phyloP scores from a whole-genome alignment of 2,113 vertebrate genomes.

The Barnardius zonarius region DNA sequence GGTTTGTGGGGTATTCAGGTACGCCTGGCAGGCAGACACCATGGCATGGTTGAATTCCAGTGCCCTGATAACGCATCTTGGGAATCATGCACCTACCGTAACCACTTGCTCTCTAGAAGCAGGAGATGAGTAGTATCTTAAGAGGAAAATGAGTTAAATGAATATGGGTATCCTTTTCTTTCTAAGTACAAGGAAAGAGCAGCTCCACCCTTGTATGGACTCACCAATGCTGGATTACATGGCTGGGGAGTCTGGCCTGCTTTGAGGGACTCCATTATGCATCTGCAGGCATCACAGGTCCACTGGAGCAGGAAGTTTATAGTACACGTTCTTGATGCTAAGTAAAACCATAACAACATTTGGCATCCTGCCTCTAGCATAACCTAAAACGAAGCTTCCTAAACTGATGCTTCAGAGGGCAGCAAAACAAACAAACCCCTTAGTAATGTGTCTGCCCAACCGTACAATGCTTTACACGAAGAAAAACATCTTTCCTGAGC shows the following conservation, averaged over 20 bases:
- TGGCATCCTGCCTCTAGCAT: conserved; percentile 38
- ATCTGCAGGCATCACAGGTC: not conserved
- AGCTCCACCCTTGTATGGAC: not conserved
- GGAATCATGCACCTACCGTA: rapidly evolving
- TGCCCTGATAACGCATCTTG: not conserved
- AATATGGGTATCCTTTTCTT: not conserved
- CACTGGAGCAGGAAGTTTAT: not conserved
- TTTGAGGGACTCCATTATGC: not conserved
- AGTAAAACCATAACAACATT: not conserved
- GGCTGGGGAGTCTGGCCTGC: not conserved
- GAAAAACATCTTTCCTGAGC: conserved; percentile 56
- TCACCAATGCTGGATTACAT: not conserved
- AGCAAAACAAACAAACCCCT: conserved; percentile 45
- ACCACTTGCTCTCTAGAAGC: not conserved
- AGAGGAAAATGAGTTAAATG: not conserved
- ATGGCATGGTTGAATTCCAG: rapidly evolving
- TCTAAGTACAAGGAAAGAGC: not conserved
- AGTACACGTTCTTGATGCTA: not conserved
- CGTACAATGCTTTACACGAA: conserved; percentile 31
- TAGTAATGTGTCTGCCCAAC: conserved; percentile 19
- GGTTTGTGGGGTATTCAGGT: not conserved
- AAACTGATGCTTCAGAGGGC: conserved; percentile 54
- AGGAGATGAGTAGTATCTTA: not conserved
- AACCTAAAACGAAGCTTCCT: not conserved
- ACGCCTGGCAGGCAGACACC: not conserved